These are phyloP conservation scores for Crax fasciolata DNA, from an alignment of 2,797 vertebrate genomes.

Conservation along the genomic window DNA sequence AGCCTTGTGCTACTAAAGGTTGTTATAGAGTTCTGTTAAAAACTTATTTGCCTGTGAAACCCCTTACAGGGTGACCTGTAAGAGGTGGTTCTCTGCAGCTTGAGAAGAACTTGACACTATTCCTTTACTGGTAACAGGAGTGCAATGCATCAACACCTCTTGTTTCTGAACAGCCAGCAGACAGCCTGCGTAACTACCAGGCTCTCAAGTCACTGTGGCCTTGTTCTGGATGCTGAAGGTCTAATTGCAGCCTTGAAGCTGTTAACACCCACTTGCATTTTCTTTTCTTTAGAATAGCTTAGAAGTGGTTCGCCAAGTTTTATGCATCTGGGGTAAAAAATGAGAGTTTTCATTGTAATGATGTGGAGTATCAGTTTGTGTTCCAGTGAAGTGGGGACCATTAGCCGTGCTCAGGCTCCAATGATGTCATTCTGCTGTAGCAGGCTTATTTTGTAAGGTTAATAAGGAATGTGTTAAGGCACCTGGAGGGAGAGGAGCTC, in stretches of 20 bases:
- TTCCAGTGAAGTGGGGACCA: slow-evolving; percentile 16
- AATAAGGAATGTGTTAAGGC: slow-evolving; percentile 58
- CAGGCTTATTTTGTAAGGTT: slow-evolving; percentile 57
- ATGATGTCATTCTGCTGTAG: slow-evolving; percentile 38
- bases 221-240: neutral
- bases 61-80: neutral
- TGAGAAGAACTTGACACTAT: neutral
- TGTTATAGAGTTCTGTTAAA: neutral
- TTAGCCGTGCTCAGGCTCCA: slow-evolving; percentile 59
- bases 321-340: slow-evolving; percentile 7
- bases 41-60: neutral
- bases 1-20: neutral
- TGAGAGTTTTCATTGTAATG: slow-evolving; percentile 28
- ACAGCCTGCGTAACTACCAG: accelerated
- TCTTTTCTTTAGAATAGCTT: neutral
- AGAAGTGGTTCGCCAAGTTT: slow-evolving; percentile 15
- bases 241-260: neutral
- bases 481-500: slow-evolving; percentile 46
- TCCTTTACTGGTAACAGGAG: neutral
- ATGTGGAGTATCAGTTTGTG: neutral
- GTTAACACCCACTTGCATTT: neutral
- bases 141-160: neutral
- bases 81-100: neutral
- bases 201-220: neutral
- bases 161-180: neutral